Evolutionary conservation across 2,113 vertebrate species (phyloP).

Genomic region (Glaucidium brasilianum): DNA sequence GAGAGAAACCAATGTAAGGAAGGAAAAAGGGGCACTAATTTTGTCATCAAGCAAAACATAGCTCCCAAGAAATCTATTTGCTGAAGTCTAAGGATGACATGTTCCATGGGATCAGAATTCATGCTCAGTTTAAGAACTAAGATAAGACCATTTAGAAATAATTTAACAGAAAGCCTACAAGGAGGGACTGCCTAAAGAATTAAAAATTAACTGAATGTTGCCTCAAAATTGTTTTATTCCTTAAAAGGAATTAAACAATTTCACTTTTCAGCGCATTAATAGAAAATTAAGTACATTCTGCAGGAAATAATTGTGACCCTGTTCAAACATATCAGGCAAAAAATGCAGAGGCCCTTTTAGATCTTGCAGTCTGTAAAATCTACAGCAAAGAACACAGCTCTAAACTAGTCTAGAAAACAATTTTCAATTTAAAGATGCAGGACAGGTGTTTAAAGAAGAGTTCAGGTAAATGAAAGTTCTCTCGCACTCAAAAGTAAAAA

Average conservation of each 20-base stretch:
- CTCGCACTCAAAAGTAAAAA: background rate
- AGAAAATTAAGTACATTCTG: background rate
- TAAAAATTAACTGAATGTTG: background rate
- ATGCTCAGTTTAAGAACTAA: background rate
- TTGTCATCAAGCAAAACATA: background rate
- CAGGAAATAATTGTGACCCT: background rate
- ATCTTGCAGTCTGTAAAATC: background rate
- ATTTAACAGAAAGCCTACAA: background rate
- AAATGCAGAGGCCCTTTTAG: background rate
- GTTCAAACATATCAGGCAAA: background rate
- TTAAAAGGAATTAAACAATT: background rate
- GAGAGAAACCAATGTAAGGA: background rate
- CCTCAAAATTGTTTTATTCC: background rate
- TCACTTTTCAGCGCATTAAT: background rate
- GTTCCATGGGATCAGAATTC: background rate
- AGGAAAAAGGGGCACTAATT: background rate
- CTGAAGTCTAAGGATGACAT: background rate
- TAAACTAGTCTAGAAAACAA: background rate
- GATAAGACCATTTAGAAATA: background rate
- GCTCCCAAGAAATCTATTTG: background rate
- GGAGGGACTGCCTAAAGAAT: background rate
- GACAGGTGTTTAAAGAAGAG: background rate
- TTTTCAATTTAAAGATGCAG: background rate
- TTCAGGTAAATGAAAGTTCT: background rate
- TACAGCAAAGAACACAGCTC: background rate